Base-by-base conservation (phyloP, 2,113 vertebrate species). In the Leuciscus idus region DNA sequence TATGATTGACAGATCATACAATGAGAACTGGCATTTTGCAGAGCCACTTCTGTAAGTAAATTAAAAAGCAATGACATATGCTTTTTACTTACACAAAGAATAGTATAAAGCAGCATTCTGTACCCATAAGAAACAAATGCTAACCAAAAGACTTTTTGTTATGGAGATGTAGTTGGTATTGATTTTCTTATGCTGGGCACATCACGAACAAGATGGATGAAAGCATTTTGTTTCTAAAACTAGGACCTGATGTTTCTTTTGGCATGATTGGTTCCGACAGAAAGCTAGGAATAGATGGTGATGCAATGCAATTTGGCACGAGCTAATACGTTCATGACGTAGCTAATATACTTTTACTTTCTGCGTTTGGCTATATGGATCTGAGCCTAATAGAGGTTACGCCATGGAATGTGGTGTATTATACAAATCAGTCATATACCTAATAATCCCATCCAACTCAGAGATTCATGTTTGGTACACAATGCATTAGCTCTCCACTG, bases 181-280 rank as follows among this genome's bases (percentile, higher is more conserved):
- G 92, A 94, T 93, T 90, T 88, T 77, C 86, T 86, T 77, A 89
- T 86, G 85, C 86, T 79, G 76, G 86, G 84, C 39, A 11, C 87
- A 87, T 87, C 85, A 85, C 57, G 89, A 88, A 85, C 78, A 81
- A 87, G 90, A 91, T 64, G 90, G 90, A 92, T 93, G 89, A 94
- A 93, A 93, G 92, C 90, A 90, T 91, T 90, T 73, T 55, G 87
- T 85, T 90, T 90, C 85, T 75, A 70, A 88, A 93, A 81, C 84
- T 84, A 89, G 87, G 74, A 85, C 68, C 78, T 81, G 85, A 91
- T 89, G 92, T 89, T 68, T 78, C 92, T 90, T 88, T 91, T 83
- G 86, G 83, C 87, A 57, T 93, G 92, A 94, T 93, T 91, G 87
- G 85, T 89, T 77, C 30, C 79, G 94, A 93, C 93, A 92, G 90